Conservation (phyloP, 1,140 invertebrate species). For the Atta cephalotes region DNA sequence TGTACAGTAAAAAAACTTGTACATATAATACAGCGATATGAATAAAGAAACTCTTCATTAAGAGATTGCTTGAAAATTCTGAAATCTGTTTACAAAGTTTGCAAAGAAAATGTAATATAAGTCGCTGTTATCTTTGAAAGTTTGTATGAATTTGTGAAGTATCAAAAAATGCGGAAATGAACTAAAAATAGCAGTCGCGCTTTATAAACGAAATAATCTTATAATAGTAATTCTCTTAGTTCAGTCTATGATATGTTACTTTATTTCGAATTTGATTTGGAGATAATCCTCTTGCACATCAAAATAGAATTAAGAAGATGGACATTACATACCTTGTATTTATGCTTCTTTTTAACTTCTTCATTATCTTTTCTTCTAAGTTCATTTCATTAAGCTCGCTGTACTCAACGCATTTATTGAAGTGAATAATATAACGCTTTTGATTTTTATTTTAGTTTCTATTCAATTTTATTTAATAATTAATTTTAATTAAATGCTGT, state of each 20-base stretch:
- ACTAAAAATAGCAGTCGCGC: background rate
- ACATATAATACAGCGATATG: too few species aligned
- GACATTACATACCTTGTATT: background rate
- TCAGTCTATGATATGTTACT: background rate
- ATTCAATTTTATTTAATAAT: background rate
- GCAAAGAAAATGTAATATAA: constrained; percentile 18
- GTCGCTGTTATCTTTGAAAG: constrained; percentile 12
- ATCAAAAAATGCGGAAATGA: constrained; percentile 23
- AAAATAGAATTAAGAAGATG: constrained; percentile 14
- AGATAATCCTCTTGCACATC: constrained; percentile 5
- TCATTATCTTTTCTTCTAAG: background rate
- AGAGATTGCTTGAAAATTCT: constrained; percentile 7
- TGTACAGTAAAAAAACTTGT: too few species aligned
- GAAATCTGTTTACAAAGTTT: constrained; percentile 12
- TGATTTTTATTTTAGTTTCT: background rate
- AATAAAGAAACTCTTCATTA: constrained; percentile 3
- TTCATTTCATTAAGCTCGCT: background rate
- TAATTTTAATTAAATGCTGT: background rate
- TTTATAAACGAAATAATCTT: constrained; percentile 12
- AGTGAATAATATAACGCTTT: background rate
- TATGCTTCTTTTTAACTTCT: background rate
- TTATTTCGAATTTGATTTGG: constrained; percentile 2
- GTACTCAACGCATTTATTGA: background rate
- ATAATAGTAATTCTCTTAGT: background rate
- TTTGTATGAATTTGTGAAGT: constrained; percentile 18